Conservation (phyloP, 1,140 invertebrate genomes). For the Orchestia grillus region DNA sequence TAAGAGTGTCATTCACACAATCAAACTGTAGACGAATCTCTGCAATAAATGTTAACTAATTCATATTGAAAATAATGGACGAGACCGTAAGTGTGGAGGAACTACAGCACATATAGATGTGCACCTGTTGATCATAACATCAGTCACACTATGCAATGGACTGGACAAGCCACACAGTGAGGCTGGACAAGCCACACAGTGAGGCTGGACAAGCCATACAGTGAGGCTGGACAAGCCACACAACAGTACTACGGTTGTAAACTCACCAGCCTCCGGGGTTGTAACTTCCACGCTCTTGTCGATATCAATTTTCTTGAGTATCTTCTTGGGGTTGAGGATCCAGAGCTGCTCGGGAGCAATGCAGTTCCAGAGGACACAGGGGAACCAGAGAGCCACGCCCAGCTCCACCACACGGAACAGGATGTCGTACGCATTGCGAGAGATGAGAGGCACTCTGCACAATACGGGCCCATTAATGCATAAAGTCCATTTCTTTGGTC, state of each 20-base stretch:
- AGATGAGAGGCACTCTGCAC: constrained; percentile 84
- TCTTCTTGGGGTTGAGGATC: constrained; percentile 91
- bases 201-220: background rate
- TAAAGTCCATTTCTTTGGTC: too few species aligned
- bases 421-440: constrained; percentile 91
- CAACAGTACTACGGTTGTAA: background rate
- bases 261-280: constrained; percentile 51
- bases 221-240: background rate
- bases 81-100: too few species aligned
- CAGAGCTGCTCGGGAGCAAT: constrained; percentile 88
- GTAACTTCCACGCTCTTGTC: constrained; percentile 62
- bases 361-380: constrained; percentile 94
- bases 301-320: constrained; percentile 72
- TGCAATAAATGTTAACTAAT: too few species aligned
- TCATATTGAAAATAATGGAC: too few species aligned
- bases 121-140: background rate
- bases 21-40: too few species aligned
- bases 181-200: too few species aligned
- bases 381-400: constrained; percentile 94
- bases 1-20: too few species aligned
- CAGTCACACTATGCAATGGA: background rate
- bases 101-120: background rate
- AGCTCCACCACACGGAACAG: constrained; percentile 92
- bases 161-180: background rate
- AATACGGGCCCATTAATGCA: too few species aligned